A percentile compares a stretch with the other conserved stretches of the same genome.
These are phyloP conservation scores for Prochilodus magdalenae DNA, from an alignment of 2,113 vertebrate genomes.

Conservation along the genomic window DNA sequence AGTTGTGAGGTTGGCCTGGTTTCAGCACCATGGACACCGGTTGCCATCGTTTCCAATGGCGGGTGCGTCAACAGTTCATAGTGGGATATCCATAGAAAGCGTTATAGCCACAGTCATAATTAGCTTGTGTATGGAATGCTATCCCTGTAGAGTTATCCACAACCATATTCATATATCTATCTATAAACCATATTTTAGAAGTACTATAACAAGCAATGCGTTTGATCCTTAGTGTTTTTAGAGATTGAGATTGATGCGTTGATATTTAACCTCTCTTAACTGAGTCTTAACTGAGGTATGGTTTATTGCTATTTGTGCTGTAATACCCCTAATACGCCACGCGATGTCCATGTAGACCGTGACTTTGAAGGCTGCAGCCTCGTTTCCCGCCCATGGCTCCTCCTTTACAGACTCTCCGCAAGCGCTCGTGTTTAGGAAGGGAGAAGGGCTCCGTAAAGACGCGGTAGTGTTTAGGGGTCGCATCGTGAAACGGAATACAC, in stretches of 20 bases:
- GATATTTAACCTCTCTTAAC: neutral
- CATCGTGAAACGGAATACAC: neutral
- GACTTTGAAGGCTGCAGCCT: neutral
- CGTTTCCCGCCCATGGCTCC: slow-evolving; percentile 7
- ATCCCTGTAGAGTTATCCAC: too few relatives aligned
- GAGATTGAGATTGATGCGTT: too few relatives aligned
- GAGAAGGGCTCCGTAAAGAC: neutral
- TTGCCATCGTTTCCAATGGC: too few relatives aligned
- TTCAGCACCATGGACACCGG: slow-evolving; percentile 38
- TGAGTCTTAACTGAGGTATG: too few relatives aligned
- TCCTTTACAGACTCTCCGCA: slow-evolving; percentile 14
- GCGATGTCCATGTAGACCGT: slow-evolving; percentile 48
- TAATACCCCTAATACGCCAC: neutral
- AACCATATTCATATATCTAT: too few relatives aligned
- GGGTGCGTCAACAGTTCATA: neutral
- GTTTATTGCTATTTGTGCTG: neutral
- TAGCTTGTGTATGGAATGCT: too few relatives aligned
- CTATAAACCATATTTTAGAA: too few relatives aligned
- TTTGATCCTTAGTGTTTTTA: neutral
- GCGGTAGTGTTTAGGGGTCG: neutral
- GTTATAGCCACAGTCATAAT: too few relatives aligned
- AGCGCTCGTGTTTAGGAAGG: neutral
- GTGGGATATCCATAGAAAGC: too few relatives aligned
- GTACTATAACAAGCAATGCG: too few relatives aligned
- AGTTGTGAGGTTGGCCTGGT: neutral